Base-by-base conservation (phyloP, 2,888 invertebrate genomes). In the Lycocerus yunnanus region DNA sequence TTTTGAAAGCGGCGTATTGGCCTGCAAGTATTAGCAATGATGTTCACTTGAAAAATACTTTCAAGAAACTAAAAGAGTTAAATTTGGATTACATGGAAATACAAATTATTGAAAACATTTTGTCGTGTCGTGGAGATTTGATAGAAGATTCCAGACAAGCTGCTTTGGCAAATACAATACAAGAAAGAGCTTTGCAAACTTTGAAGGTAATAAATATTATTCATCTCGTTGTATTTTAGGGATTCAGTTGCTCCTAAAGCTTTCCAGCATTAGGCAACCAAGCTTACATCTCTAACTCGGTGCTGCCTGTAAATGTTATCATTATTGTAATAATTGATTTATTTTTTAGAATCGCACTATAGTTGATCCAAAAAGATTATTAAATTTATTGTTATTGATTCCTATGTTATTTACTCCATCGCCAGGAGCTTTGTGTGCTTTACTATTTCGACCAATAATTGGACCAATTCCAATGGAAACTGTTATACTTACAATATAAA, bases 1-100 rank as follows among this genome's bases (percentile, higher is more conserved):
- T 91, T 20, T 83, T 92, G 20, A 88, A 88, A 60, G 89, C 90
- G 0, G 88, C 90, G 0, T 88, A 89, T 78, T 91, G 91, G 90
- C 89, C 91, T 0, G 88, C 89, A 61, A 85, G 89, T 1, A 84
- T 86, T 24, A 81, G 83, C 21, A 15, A 85, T 82, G 81, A 88
- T 82, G 81, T 87, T 81, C 79, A 78, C 16, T 78, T 85, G 9
- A 78, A 80, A 70, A 81, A 76, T 13, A 81, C 81, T 4, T 78
- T 83, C 5, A 76, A 75, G 15, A 76, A 79, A 15, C 24, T 86
- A 1, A 81, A 78, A 71, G 74, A 80, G 13, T 70, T 86, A 15
- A 80, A 82, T 66, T 72, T 87, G 66, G 82, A 83, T 68, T 63
- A 58, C 3, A 60, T 72, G 1, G 85, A 85, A 18, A 75, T 84